Percentiles rank a stretch among this genome's conserved stretches.
Evolutionary conservation across 2,888 invertebrate genomes (phyloP).

Genomic region (Lamproptera curius): DNA sequence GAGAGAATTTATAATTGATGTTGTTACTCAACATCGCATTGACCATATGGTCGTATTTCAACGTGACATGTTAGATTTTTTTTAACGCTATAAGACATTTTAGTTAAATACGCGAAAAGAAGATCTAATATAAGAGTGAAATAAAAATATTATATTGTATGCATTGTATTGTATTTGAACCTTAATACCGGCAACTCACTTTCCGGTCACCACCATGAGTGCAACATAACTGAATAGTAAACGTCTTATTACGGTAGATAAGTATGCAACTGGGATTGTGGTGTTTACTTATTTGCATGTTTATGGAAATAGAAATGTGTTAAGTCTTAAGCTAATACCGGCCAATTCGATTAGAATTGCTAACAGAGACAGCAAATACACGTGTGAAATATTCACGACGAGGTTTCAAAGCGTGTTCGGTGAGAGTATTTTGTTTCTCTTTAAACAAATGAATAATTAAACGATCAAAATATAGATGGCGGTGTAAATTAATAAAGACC

Average conservation of each 20-base stretch:
- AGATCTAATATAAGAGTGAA: too few species aligned
- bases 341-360: slow-evolving; percentile 19
- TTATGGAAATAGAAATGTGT: slow-evolving; percentile 15
- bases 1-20: too few species aligned
- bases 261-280: slow-evolving; percentile 6
- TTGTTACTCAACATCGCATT: too few species aligned
- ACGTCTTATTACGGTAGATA: slow-evolving; percentile 1
- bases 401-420: too few species aligned
- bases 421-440: too few species aligned
- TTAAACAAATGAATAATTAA: too few species aligned
- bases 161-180: neutral
- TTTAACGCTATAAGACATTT: too few species aligned
- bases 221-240: neutral
- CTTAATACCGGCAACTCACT: neutral
- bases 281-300: slow-evolving; percentile 13
- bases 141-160: too few species aligned
- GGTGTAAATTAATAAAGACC: too few species aligned
- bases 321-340: slow-evolving; percentile 16
- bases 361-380: slow-evolving; percentile 11
- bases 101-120: too few species aligned
- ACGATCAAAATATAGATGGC: too few species aligned
- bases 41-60: neutral
- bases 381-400: slow-evolving; percentile 14
- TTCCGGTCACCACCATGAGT: neutral
- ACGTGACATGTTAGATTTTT: too few species aligned